Percentiles rank a stretch among this genome's conserved stretches.
These are phyloP conservation scores for Meda fulgida DNA, from an alignment of 2,797 vertebrate species.

Conservation along the genomic window DNA sequence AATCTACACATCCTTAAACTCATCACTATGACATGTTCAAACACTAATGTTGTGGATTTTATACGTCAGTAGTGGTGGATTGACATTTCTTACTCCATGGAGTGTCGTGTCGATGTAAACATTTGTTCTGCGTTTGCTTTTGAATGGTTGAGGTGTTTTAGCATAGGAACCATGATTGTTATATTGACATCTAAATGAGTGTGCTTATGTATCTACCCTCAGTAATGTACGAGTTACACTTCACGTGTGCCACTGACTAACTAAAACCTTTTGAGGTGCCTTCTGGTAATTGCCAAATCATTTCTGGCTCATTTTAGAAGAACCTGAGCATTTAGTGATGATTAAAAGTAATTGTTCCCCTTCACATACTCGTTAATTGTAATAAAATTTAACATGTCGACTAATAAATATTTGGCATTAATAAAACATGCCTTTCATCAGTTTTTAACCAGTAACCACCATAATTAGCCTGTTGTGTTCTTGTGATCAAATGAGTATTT, in stretches of 20 bases:
- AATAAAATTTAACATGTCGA: constrained; percentile 29
- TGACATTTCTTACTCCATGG: not conserved
- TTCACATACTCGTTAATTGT: constrained; percentile 23
- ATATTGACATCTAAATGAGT: constrained; percentile 24
- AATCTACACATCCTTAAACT: not conserved
- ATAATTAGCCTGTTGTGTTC: not conserved
- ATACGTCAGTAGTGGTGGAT: not conserved
- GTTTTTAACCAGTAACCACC: not conserved
- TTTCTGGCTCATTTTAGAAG: constrained; percentile 40
- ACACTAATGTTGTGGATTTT: constrained; percentile 14
- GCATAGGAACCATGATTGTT: constrained; percentile 45
- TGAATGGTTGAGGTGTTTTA: constrained; percentile 27
- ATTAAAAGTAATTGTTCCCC: constrained; percentile 37
- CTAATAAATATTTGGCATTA: constrained; percentile 32
- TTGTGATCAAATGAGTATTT: not conserved
- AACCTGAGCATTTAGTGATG: constrained; percentile 27
- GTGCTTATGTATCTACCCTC: constrained; percentile 26
- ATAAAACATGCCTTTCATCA: not conserved
- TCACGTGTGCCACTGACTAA: not conserved
- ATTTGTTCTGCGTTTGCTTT: constrained; percentile 28
- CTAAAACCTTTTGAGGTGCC: constrained; percentile 54
- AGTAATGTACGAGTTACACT: not conserved
- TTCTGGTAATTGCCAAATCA: constrained; percentile 55
- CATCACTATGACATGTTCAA: not conserved
- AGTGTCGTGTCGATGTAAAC: constrained; percentile 1